Evolutionary conservation across 2,797 vertebrate species (phyloP), one percentile per base, ranked within the genome.

Genomic region (Mormyrops attenuatus): DNA sequence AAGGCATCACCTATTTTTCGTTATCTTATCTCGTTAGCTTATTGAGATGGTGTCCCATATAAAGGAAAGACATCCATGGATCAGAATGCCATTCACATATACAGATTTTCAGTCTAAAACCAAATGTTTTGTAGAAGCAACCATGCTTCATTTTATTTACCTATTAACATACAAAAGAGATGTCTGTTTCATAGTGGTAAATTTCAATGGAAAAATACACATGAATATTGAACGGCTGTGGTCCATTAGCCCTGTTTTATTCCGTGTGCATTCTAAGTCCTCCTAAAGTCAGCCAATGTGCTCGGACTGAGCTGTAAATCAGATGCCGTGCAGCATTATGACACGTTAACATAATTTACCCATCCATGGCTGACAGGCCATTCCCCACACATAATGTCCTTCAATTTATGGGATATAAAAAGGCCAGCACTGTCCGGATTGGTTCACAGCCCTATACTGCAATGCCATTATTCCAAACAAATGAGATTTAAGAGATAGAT

Each of bases 311-410:
- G 38, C 87, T 88, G 22, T 88, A 44, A 88, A 88, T 49, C 38
- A 63, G 38, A 66, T 57, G 8, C 55, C 22, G 41, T 55, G 85
- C 26, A 60, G 20, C 86, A 60, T n/a, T 57, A 57, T 63, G 86
- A 41, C 87, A 69, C n/a, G 11, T 66, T 66, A 88, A 88, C 60
- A 41, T 88, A 47, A 88, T 88, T 88, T 66, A 44, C 22, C 5
- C 57, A 49, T 22, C 57, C 87, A 5, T n/a, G 20, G n/a, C 20
- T 22, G 87, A 66, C 57, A 47, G 57, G n/a, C 3, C 1, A 66
- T 88, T 88, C 41, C 26, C 87, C 22, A 49, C n/a, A 66, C 87
- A 88, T 77, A 52, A 49, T 47, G 44, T 88, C 88, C 17, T 73
- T 60, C 88, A 50, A 34, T 77, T 77, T 88, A 66, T 47, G 41